These are phyloP conservation scores for Pogonophryne albipinna DNA, from an alignment of 2,797 vertebrate genomes.

Conservation along the genomic window DNA sequence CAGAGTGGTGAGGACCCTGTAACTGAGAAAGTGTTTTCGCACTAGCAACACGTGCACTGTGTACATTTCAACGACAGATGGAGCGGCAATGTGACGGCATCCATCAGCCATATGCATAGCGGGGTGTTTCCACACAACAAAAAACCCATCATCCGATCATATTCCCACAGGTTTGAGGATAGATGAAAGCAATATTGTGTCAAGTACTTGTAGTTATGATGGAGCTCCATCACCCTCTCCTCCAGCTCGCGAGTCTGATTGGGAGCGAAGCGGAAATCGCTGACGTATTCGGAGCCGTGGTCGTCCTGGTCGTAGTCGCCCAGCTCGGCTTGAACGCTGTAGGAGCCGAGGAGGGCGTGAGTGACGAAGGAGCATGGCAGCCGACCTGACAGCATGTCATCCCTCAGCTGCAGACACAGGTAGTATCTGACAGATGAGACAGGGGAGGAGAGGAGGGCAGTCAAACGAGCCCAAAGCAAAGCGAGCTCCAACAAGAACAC, in stretches of 20 bases:
- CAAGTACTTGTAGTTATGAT: constrained; percentile 95
- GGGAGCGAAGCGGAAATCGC: constrained; percentile 94
- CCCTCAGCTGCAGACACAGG: constrained; percentile 97
- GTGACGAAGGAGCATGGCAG: constrained; percentile 99
- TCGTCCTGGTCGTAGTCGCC: constrained; percentile 95
- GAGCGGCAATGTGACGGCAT: constrained; percentile 38
- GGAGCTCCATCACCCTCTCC: constrained; percentile 97
- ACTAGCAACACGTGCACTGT: constrained; percentile 18
- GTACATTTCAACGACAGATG: constrained; percentile 55
- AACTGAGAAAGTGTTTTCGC: constrained; percentile 40
- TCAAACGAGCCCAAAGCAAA: constrained; percentile 57
- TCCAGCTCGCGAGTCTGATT: constrained; percentile 97
- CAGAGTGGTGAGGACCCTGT: constrained; percentile 34
- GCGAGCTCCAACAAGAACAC: constrained; percentile 66
- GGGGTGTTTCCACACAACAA: constrained; percentile 14
- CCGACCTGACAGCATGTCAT: constrained; percentile 96
- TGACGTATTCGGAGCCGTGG: constrained; percentile 91
- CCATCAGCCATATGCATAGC: constrained; percentile 40
- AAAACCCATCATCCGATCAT: constrained; percentile 29
- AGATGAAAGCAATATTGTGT: constrained; percentile 14
- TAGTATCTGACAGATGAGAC: constrained; percentile 90
- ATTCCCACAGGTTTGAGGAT: constrained; percentile 6
- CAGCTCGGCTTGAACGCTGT: constrained; percentile 94
- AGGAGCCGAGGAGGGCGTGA: constrained; percentile 96
- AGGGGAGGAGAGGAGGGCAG: constrained; percentile 45